Base-by-base conservation (phyloP, 2,113 vertebrate genomes). In the Fregata magnificens region DNA sequence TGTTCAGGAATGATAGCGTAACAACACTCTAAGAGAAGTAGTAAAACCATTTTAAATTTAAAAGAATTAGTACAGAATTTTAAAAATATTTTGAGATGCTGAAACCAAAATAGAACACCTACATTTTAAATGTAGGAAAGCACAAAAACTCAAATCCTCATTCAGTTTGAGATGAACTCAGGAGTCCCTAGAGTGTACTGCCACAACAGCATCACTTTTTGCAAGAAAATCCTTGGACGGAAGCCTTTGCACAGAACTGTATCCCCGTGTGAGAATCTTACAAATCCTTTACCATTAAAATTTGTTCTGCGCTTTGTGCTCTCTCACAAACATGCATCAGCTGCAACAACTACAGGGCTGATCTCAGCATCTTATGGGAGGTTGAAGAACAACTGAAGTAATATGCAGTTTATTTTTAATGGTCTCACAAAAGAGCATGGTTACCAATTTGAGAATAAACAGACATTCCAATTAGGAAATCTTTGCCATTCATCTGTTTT, bases 401-500 rank as follows among this genome's bases (percentile, higher is more conserved):
- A 90, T 18, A 47, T 2, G 28, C 72, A 83, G 42, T 94, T 96
- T 92, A 73, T 95, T 95, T 96, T 82, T 76, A 82, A 80, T 70
- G 56, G 65, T 69, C 62, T 88, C 88, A 83, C 81, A 91, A 62
- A 81, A 93, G 79, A 95, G 82, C 69, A 16, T 7, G n/a, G 82
- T 95, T 94, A 44, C 90, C 79, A 92, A 94, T 90, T 92, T 86
- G 88, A 83, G 88, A 86, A 69, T 58, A 65, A 67, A 38, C 52
- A 88, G 76, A 78, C 61, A 78, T 36, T 70, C 45, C 62, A 82
- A 79, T 88, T 44, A 36, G 73, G 62, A 32, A 81, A 93, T 91
- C 66, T 86, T 81, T 97, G 96, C 95, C 91, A 91, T 97, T 96
- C 95, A 94, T 96, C 94, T 95, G 71, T 72, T 95, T 66, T 78